phyloP scores from a whole-genome alignment of 2,888 invertebrate genomes.

The Antitype chi region DNA sequence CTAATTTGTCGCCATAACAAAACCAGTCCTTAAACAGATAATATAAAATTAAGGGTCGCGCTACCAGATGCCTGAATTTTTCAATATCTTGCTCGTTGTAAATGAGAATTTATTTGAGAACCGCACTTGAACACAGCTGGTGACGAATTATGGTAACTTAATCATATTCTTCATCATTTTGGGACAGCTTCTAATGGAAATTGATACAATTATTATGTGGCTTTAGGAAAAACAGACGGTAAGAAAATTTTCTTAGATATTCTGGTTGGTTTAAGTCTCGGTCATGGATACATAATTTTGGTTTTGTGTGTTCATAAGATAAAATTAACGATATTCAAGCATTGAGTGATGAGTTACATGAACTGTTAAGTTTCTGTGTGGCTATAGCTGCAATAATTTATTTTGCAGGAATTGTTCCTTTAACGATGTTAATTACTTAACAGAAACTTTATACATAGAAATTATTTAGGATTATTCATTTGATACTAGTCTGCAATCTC shows the following conservation, averaged over 20 bases:
- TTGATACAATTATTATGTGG: conserved; percentile 56
- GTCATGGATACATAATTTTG: background rate
- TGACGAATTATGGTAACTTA: conserved; percentile 68
- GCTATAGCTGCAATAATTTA: no score
- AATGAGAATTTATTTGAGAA: conserved; percentile 69
- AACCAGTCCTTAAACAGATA: conserved; percentile 52
- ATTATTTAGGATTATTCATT: background rate
- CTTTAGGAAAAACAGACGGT: conserved; percentile 25
- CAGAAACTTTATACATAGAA: no score
- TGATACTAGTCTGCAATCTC: background rate
- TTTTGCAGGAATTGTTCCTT: no score
- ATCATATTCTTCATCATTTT: conserved; percentile 58
- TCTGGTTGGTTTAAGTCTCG: background rate
- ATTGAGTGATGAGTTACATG: no score
- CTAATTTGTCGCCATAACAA: conserved; percentile 8
- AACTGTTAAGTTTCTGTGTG: no score
- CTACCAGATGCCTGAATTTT: conserved; percentile 70
- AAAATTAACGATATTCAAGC: background rate
- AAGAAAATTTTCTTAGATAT: background rate
- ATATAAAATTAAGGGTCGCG: conserved; percentile 70
- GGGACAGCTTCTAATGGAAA: conserved; percentile 55
- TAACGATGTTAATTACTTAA: no score
- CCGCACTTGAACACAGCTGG: conserved; percentile 65
- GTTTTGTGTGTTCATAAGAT: background rate
- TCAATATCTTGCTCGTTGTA: conserved; percentile 65